phyloP scores from a whole-genome alignment of 2,113 vertebrate species.

The Cyprinodon variegatus region DNA sequence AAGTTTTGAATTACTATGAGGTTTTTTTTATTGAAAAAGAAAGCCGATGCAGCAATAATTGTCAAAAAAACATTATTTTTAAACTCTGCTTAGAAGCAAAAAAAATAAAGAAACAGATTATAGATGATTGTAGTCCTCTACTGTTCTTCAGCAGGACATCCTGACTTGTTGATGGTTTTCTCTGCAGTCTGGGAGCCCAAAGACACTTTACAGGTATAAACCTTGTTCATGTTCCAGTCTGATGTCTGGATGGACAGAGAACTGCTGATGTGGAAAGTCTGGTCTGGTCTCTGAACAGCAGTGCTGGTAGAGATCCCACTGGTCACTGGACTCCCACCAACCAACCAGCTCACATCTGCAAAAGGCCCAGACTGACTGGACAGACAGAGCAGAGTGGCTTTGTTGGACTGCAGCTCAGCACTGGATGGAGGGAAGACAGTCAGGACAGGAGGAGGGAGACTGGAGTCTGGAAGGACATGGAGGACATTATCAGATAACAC shows the following conservation, averaged over 20 bases:
- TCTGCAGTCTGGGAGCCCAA: slow-evolving; percentile 21
- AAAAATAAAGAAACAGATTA: slow-evolving; percentile 8
- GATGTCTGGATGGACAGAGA: slow-evolving; percentile 54
- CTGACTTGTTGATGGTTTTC: slow-evolving; percentile 52
- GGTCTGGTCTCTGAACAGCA: slow-evolving; percentile 57
- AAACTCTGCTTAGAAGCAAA: background rate
- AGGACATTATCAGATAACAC: background rate
- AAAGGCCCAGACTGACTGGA: slow-evolving; percentile 45
- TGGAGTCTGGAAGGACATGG: slow-evolving; percentile 52
- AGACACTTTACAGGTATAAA: slow-evolving; percentile 16
- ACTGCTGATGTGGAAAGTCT: slow-evolving; percentile 71
- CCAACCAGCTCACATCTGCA: too few relatives aligned
- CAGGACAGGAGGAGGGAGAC: slow-evolving; percentile 60
- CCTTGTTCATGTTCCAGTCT: slow-evolving; percentile 57
- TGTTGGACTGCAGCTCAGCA: slow-evolving; percentile 59
- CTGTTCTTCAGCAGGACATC: slow-evolving; percentile 3
- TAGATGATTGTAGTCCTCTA: slow-evolving; percentile 3
- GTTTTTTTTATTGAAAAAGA: background rate
- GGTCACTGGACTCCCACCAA: too few relatives aligned
- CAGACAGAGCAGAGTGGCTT: slow-evolving; percentile 71
- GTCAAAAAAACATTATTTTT: background rate
- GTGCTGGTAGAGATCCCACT: slow-evolving; percentile 57
- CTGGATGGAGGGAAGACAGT: slow-evolving; percentile 71
- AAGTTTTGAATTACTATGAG: background rate
- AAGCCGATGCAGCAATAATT: background rate